A percentile compares a stretch with the other conserved stretches of the same genome.
Evolutionary conservation across 37 sponge, comb jelly and placozoan genomes (phyloP).

Genomic region (Oopsacas minuta): DNA sequence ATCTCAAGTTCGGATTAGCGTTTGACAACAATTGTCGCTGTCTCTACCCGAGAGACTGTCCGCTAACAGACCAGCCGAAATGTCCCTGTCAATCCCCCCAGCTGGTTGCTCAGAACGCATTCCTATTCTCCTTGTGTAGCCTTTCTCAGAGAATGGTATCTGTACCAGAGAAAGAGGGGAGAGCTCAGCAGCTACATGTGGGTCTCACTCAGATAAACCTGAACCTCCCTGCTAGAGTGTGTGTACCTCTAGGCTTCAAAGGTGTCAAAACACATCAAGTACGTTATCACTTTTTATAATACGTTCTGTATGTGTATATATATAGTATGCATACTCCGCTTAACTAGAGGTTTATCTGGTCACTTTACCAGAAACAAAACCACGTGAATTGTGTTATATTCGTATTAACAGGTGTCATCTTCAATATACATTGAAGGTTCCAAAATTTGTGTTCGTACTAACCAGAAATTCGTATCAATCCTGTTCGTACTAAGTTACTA

Average conservation of each 20-base stretch:
- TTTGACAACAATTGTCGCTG: conserved; percentile 70
- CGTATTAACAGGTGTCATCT: not conserved
- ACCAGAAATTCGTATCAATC: not conserved
- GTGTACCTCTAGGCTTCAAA: conserved; percentile 43
- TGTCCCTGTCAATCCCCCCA: conserved; percentile 37
- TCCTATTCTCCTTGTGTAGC: conserved; percentile 38
- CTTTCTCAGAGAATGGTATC: conserved; percentile 35
- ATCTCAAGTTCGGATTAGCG: conserved; percentile 53
- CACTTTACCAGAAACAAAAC: no score
- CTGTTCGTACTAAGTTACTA: no score
- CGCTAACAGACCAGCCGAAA: not conserved
- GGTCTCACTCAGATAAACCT: conserved; percentile 84
- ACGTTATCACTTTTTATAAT: no score
- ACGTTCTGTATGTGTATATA: no score
- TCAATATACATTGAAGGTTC: not conserved
- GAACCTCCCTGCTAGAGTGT: conserved; percentile 84
- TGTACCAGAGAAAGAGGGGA: not conserved
- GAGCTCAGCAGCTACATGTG: conserved; percentile 62
- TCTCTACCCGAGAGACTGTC: conserved; percentile 19
- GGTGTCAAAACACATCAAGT: not conserved
- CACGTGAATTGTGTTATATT: not conserved
- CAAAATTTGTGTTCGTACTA: not conserved
- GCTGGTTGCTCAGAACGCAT: conserved; percentile 46
- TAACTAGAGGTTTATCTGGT: no score
- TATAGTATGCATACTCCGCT: no score